Base-by-base conservation (phyloP, 2,113 vertebrate species). In the Callipepla squamata region DNA sequence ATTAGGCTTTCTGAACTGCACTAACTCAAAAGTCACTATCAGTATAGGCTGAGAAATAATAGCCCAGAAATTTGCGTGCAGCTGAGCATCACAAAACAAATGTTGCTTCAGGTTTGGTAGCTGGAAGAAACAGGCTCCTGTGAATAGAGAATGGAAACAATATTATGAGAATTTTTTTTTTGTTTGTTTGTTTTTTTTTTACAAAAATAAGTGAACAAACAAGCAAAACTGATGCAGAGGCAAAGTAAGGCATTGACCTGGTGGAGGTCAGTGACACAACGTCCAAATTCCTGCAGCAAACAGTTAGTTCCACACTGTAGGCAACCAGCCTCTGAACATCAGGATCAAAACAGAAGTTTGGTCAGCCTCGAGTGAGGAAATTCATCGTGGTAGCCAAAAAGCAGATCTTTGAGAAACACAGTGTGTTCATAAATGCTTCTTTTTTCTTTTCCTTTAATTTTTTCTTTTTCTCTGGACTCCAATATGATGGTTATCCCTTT, bases 201-300 rank as follows among this genome's bases (percentile, higher is more conserved):
- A 32, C 8, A 45, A 36, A 53, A 59, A 26, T 40, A 25, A 30
- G 13, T 26, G 32, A 58, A n/a, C 6, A 15, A 26, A 38, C 9
- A 25, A 58, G 18, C 19, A 58, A 38, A 65, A 18, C 55, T 22
- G 55, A 32, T 58, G 36, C n/a, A 55, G 32, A 32, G 8, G 26
- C 61, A 67, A 67, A 62, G 13, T 20, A 11, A 61, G 19, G 21
- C 7, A 26, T 13, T 70, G 69, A 47, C 15, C 30, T 48, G n/a
- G 7, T 25, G 11, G 13, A 11, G 19, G 4, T 44, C 36, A 63
- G 3, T 4, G 28, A 13, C 2, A 2, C 8, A 79, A 9, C 0
- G 3, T 17, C 53, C 47, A 63, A 17, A 61, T 45, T 45, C 36
- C 3, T n/a, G 4, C 51, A 9, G 16, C 11, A 9, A 57, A 18